Evolutionary conservation across 23 tunicate species (phyloP), one percentile per base, ranked within the genome.

Genomic region (Phallusia fumigata): DNA sequence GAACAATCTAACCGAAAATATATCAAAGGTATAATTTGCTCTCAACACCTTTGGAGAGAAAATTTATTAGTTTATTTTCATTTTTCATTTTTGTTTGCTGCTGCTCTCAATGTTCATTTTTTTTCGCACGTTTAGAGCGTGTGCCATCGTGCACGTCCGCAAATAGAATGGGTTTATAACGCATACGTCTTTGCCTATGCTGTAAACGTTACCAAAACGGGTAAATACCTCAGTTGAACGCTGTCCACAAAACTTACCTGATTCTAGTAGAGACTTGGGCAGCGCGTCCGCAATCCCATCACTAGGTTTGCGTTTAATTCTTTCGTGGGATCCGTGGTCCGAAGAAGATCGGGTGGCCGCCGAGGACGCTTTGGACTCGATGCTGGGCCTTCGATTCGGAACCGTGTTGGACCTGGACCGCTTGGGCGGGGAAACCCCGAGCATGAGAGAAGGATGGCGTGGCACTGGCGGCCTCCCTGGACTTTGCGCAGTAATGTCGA

Each of bases 281-380:
- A 58, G 8, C 15, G 15, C 79, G 30, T 83, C 86, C 24, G 8
- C 24, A 19, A 83, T 36, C 36, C 35, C 75, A 40, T 83, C 86
- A 28, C 86, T 83, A n/a, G 79, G 49, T 34, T 83, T 83, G 22
- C 86, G 79, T 74, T 74, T 73, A 8, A 83, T 34, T 74, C 32
- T 36, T 13, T 36, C 36, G 32, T 65, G 53, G 26, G 69, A 58
- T 24, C 26, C 69, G 69, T 58, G 28, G 69, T 58, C 69, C 1
- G 69, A 8, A 21, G 69, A 21, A 24, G 69, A 58, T 16, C 26
- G 28, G 26, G 15, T 5, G 16, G 28, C 28, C 1, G 28, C 69
- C 26, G 69, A 1, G 28, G 69, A 24, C 28, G 69, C 28, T 35
- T 81, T 81, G 30, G 84, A 31, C 15, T 81, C 84, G 0, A 24